These are phyloP conservation scores for Pterocles orientalis DNA, from an alignment of 2,113 vertebrate genomes.

Conservation along the genomic window DNA sequence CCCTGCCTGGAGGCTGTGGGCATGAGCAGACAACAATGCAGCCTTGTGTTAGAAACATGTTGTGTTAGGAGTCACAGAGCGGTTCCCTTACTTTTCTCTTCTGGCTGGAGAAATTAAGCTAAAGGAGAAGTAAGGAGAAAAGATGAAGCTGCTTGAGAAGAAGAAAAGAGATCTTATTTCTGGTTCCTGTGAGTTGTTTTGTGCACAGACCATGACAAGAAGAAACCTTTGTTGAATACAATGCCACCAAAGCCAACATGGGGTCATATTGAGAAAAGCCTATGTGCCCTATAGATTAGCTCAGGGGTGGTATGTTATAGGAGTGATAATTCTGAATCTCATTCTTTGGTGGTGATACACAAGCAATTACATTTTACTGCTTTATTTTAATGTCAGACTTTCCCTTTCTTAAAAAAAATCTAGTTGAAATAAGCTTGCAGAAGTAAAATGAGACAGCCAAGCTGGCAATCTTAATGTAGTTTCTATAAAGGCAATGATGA, in stretches of 20 bases:
- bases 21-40: neutral
- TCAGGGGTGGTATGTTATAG: neutral
- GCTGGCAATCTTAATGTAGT: neutral
- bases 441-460: neutral
- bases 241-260: neutral
- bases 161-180: neutral
- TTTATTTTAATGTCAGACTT: neutral
- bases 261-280: neutral
- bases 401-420: neutral
- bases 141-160: neutral
- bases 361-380: neutral
- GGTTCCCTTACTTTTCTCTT: neutral
- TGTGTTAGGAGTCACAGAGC: neutral
- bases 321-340: neutral
- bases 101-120: neutral
- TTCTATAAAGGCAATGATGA: neutral
- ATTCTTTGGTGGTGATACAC: neutral
- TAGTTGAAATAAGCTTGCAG: neutral
- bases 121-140: neutral
- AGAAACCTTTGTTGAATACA: neutral
- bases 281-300: neutral
- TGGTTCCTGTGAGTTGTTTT: neutral
- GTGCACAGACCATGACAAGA: neutral
- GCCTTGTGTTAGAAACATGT: rapidly evolving
- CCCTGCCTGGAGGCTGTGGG: neutral